Percentiles rank a stretch among this genome's conserved stretches.
phyloP scores from a whole-genome alignment of 2,113 vertebrate genomes.

The Brachirus orientalis region DNA sequence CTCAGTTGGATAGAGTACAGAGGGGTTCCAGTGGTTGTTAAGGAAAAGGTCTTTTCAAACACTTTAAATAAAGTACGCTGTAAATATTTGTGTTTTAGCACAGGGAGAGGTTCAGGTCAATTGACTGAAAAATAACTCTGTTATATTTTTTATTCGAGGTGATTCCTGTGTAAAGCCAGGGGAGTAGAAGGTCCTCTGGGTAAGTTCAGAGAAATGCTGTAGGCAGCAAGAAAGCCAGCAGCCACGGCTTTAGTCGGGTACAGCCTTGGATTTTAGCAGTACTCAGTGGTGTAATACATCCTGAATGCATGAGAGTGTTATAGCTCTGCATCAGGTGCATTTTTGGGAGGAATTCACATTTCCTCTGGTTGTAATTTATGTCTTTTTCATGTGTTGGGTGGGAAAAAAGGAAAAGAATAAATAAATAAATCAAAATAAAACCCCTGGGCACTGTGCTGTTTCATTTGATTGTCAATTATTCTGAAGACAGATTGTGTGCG shows the following conservation, averaged over 20 bases:
- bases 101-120: not conserved
- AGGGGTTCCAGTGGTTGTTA: not conserved
- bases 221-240: too few relatives aligned
- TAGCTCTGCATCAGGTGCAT: not conserved
- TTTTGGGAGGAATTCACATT: not conserved
- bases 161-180: not conserved
- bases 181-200: not conserved
- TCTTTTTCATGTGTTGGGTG: not conserved
- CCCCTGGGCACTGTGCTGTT: not conserved
- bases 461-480: not conserved
- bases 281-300: not conserved
- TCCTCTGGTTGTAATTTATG: not conserved
- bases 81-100: not conserved
- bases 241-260: not conserved
- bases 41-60: not conserved
- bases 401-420: too few relatives aligned
- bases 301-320: not conserved
- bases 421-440: not conserved
- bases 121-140: not conserved
- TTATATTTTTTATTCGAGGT: not conserved
- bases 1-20: not conserved
- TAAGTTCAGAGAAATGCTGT: not conserved
- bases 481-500: conserved; percentile 27
- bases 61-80: not conserved
- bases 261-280: not conserved